phyloP scores from a whole-genome alignment of 37 sponge, comb jelly and placozoan genomes.

The Halisarca cf. caerulea region DNA sequence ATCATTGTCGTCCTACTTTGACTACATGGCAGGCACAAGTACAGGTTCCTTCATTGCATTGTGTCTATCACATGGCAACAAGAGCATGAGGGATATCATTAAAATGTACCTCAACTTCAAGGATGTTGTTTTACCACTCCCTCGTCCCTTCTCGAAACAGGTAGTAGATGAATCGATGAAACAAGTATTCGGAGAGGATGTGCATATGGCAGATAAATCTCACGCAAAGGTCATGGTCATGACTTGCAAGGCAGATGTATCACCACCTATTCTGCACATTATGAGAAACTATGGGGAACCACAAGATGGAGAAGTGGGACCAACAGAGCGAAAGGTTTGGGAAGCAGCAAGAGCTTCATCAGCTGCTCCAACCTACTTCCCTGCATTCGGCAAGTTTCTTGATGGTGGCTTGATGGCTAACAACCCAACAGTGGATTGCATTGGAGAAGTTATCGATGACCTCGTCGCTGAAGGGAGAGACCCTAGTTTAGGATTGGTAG shows the following conservation, averaged over 20 bases:
- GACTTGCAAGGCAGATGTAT: constrained; percentile 29
- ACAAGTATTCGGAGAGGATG: constrained; percentile 27
- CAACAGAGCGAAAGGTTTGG: constrained; percentile 52
- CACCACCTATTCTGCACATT: constrained; percentile 48
- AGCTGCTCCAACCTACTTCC: constrained; percentile 70
- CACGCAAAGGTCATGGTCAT: constrained; percentile 39
- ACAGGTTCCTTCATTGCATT: constrained; percentile 41
- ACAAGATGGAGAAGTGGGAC: constrained; percentile 13
- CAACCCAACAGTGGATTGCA: constrained; percentile 52
- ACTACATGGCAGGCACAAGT: constrained; percentile 73
- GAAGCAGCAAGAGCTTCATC: constrained; percentile 50
- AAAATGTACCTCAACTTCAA: constrained; percentile 22
- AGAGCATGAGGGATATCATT: not conserved
- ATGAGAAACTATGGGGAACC: constrained; percentile 48
- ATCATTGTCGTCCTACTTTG: constrained; percentile 44
- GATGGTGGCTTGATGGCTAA: constrained; percentile 69
- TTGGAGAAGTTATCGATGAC: constrained; percentile 39
- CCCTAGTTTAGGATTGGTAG: constrained; percentile 25
- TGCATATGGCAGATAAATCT: constrained; percentile 3
- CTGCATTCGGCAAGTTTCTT: constrained; percentile 45
- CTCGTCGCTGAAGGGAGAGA: constrained; percentile 9
- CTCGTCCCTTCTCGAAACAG: not conserved
- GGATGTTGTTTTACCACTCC: not conserved
- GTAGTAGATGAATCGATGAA: constrained; percentile 6
- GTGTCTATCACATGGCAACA: constrained; percentile 6